phyloP scores from a whole-genome alignment of 53 echinoderm and acorn worm genomes.

The Echinarachnius parma region DNA sequence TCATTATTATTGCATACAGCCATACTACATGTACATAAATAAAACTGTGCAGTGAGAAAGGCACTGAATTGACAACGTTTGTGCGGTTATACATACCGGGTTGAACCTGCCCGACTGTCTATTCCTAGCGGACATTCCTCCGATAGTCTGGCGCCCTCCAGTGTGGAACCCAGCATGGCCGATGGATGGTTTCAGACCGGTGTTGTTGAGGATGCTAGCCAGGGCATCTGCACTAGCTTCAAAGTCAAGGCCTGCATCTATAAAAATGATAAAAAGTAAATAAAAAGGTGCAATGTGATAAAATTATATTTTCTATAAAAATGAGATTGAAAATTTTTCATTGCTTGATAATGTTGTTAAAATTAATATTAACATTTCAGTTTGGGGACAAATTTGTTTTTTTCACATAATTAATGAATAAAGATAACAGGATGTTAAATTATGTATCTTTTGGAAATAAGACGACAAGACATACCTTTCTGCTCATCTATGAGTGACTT shows the following conservation, averaged over 20 bases:
- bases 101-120: constrained; percentile 26
- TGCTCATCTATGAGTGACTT: constrained; percentile 27
- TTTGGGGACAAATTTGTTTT: no score
- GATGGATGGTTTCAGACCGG: constrained; percentile 32
- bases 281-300: no score
- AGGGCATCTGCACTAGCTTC: constrained; percentile 63
- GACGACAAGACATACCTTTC: background rate
- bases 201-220: constrained; percentile 82
- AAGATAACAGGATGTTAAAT: no score
- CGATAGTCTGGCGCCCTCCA: constrained; percentile 70
- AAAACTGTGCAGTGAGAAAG: no score
- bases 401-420: no score
- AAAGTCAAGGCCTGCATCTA: constrained; percentile 75
- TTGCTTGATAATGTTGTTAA: background rate
- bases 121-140: constrained; percentile 29
- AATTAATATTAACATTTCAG: no score
- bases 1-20: no score
- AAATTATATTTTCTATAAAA: background rate
- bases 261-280: background rate
- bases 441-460: no score
- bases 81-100: constrained; percentile 1
- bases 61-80: no score
- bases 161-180: background rate
- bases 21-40: no score
- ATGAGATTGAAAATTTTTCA: background rate